Evolutionary conservation across 1,140 invertebrate genomes (phyloP).

Genomic region (Sinonovacula constricta): DNA sequence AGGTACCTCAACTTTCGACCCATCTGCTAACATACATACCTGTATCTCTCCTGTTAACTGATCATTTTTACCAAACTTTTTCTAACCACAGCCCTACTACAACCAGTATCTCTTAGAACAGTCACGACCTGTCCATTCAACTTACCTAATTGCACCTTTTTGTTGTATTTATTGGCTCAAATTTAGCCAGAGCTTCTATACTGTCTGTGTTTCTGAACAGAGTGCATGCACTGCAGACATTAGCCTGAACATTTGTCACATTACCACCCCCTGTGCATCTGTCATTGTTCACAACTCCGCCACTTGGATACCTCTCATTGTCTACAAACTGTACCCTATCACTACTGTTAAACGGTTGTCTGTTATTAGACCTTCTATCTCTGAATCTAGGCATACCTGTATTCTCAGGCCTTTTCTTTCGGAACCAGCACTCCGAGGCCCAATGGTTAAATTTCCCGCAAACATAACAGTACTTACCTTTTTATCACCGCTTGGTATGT

Average conservation of each 20-base stretch:
- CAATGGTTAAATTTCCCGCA: not conserved
- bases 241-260: not conserved
- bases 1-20: not conserved
- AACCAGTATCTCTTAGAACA: conserved; percentile 27
- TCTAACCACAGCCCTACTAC: not conserved
- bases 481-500: not conserved
- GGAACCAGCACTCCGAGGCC: not conserved
- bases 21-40: not conserved
- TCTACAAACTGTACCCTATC: too few species aligned
- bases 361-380: not conserved
- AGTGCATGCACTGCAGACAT: not conserved
- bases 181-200: not conserved
- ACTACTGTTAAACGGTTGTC: not conserved
- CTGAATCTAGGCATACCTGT: not conserved
- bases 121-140: not conserved
- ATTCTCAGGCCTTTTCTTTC: not conserved
- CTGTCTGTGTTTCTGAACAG: not conserved
- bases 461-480: not conserved
- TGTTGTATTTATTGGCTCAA: not conserved
- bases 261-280: not conserved
- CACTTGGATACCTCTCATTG: not conserved
- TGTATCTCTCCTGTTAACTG: not conserved
- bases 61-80: not conserved
- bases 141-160: not conserved
- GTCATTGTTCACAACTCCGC: not conserved